Evolutionary conservation across 1,140 invertebrate genomes (phyloP).

Genomic region (Cyrtorhinus lividipennis): DNA sequence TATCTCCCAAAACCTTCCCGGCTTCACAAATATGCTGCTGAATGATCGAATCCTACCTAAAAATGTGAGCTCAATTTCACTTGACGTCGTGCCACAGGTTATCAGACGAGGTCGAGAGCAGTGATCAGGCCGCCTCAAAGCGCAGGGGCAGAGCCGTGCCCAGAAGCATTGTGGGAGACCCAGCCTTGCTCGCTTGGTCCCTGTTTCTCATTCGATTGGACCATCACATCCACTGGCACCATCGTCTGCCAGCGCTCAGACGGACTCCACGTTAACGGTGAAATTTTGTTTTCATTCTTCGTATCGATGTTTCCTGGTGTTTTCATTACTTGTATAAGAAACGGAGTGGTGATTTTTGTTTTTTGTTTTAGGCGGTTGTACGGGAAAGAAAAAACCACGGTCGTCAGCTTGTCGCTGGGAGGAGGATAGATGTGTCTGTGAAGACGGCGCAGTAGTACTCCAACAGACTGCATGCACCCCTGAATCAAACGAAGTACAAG

Average conservation of each 20-base stretch:
- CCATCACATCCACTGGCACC: constrained; percentile 26
- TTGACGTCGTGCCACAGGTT: constrained; percentile 26
- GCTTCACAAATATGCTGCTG: too few relatives aligned
- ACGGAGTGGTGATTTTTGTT: background rate
- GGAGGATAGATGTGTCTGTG: constrained; percentile 24
- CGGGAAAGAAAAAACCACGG: constrained; percentile 25
- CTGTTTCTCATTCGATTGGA: constrained; percentile 35
- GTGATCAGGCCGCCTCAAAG: constrained; percentile 30
- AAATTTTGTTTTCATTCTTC: constrained; percentile 13
- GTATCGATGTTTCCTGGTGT: too few relatives aligned
- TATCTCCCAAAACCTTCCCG: too few relatives aligned
- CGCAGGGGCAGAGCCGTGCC: constrained; percentile 29
- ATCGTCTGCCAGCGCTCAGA: constrained; percentile 34
- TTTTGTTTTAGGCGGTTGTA: constrained; percentile 30
- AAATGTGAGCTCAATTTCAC: background rate
- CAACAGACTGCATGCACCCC: constrained; percentile 23
- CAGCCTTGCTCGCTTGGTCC: constrained; percentile 32
- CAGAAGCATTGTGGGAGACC: constrained; percentile 34
- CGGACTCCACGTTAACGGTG: constrained; percentile 33
- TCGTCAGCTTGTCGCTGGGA: constrained; percentile 21
- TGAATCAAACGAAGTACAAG: constrained; percentile 24
- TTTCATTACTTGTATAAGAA: background rate
- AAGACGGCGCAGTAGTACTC: constrained; percentile 24
- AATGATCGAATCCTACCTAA: background rate
- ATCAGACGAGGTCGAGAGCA: constrained; percentile 33